Evolutionary conservation across 2,797 vertebrate genomes (phyloP), one percentile per base, ranked within the genome.

Genomic region (Thaleichthys pacificus): DNA sequence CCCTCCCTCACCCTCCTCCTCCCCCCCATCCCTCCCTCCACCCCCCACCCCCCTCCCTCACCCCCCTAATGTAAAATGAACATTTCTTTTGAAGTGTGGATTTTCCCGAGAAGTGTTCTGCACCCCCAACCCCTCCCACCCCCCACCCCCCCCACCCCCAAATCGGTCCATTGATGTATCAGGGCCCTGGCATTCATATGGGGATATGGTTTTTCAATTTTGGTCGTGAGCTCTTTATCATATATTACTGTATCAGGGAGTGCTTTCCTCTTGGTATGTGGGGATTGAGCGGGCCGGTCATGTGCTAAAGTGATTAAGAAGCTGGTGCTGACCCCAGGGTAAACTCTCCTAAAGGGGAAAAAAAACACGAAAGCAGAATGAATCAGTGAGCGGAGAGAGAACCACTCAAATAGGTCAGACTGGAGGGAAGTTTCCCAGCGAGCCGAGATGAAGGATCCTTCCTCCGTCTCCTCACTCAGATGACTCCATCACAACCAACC

Each of bases 231-330:
- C 86, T 89, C 88, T 91, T 93, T 93, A 91, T 89, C 79, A 72
- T 89, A 85, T 85, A 86, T 78, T 87, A 87, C 88, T 88, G 91
- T 91, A 91, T 90, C 91, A 90, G 88, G 89, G 84, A 86, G 88
- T 84, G 82, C 88, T 87, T 82, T 86, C 75, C 90, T 85, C 87
- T 86, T 86, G 91, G 88, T 90, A 91, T 91, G 90, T 80, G 79
- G 82, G 84, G 86, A 89, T 83, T 88, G 87, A 86, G 88, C 85
- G 80, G 74, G 87, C 75, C 49, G 80, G 88, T 92, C 92, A 92
- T 92, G 90, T 91, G 90, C 88, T 85, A 82, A 72, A 83, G 89
- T 90, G 89, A 91, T 92, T 91, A 90, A 91, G 88, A 89, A 87
- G 85, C 83, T 78, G 80, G 73, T 66, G 80, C 76, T 89, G 89